Evolutionary conservation across 2,888 invertebrate genomes (phyloP).

Genomic region (Sthenelais limicola): DNA sequence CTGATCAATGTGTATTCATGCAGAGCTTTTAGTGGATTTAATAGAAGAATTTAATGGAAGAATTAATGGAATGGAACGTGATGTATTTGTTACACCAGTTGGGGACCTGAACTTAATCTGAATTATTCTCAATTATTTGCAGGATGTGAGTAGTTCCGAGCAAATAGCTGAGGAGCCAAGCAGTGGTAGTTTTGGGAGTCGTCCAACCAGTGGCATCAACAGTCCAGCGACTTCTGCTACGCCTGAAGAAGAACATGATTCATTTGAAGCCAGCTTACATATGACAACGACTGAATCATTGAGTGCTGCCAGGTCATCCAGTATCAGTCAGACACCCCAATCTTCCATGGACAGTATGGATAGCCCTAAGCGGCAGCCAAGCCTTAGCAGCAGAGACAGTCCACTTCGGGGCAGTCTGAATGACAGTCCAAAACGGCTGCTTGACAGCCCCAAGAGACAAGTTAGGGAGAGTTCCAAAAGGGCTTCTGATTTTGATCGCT

Average conservation of each 20-base stretch:
- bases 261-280: constrained; percentile 24
- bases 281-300: constrained; percentile 30
- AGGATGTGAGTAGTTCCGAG: constrained; percentile 29
- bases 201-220: constrained; percentile 23
- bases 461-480: not conserved
- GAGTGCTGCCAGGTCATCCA: constrained; percentile 17
- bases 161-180: constrained; percentile 35
- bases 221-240: constrained; percentile 23
- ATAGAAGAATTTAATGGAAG: no score
- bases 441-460: constrained; percentile 28
- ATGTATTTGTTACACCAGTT: no score
- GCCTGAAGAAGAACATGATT: constrained; percentile 26
- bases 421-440: constrained; percentile 26
- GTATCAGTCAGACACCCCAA: constrained; percentile 25
- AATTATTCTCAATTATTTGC: no score
- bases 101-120: no score
- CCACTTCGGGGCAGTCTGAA: constrained; percentile 13
- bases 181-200: constrained; percentile 28
- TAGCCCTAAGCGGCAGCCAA: constrained; percentile 31
- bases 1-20: no score
- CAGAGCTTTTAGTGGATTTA: no score
- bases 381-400: constrained; percentile 19
- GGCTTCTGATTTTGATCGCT: not conserved
- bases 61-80: no score
- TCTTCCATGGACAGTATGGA: constrained; percentile 31